Evolutionary conservation across 2,888 invertebrate genomes (phyloP), one percentile per base, ranked within the genome.

Genomic region (Trissolcus brochymenae): DNA sequence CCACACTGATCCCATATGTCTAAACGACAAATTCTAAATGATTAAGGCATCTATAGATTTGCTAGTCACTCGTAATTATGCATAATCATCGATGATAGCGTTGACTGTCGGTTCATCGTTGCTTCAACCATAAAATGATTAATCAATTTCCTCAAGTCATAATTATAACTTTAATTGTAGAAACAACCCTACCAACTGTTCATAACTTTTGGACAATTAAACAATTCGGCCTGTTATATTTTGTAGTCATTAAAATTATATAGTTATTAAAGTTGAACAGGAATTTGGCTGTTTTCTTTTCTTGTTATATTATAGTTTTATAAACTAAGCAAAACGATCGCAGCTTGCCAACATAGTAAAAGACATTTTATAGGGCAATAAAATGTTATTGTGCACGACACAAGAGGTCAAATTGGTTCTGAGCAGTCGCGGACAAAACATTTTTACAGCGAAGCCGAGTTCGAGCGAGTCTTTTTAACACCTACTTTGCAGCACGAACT

Each of bases 381-480:
- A 76, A 76, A 62, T 50, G 62, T 76, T 76, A 76, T 76, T 71
- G 70, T 57, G 68, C 60, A 68, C 64, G 68, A 75, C 64, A 49
- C 60, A 40, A 59, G 60, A 68, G 68, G 64, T 75, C 64, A 41
- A 25, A 59, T 67, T 54, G 57, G 57, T 49, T 53, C 21, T 49
- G 46, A 49, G 25, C 35, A 60, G 66, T 68, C 57, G 53, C 7
- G 49, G 14, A 25, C 60, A 55, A 76, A 71, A 71, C 61, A 62
- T 25, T 70, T 65, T 76, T 70, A 70, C 51, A 65, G 60, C 70
- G 56, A 65, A 59, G 55, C 56, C 61, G 11, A 62, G 59, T 59
- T 59, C 56, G 46, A 68, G 41, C 43, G 61, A 43, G 61, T 53
- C 67, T 62, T 72, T 71, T 72, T 67, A 71, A 66, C 66, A 66